Evolutionary conservation across 2,797 vertebrate species (phyloP).

Genomic region (Gephyroberyx darwinii): DNA sequence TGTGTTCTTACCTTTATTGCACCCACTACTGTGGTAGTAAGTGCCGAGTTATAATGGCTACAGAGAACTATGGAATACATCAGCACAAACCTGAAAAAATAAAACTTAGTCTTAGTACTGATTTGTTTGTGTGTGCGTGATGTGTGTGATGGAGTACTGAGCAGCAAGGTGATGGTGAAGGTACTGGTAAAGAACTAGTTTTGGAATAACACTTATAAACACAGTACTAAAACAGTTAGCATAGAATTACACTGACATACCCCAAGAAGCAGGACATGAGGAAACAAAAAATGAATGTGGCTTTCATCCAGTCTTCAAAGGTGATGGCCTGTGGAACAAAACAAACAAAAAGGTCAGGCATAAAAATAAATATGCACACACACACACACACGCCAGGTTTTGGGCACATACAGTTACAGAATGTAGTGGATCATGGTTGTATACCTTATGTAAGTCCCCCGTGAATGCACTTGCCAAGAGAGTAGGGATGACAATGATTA

Average conservation of each 20-base stretch:
- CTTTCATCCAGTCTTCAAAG: conserved; percentile 87
- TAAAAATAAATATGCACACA: neutral
- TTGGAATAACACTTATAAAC: no score
- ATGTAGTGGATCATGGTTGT: neutral
- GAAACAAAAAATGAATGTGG: conserved; percentile 87
- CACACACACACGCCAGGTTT: neutral
- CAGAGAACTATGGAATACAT: conserved; percentile 93
- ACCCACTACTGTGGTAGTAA: conserved; percentile 91
- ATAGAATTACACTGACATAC: conserved; percentile 75
- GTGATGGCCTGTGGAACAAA: conserved; percentile 79
- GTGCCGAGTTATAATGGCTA: conserved; percentile 92
- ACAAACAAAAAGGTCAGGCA: conserved; percentile 9
- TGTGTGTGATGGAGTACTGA: no score
- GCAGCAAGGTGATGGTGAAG: no score
- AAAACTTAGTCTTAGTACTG: neutral
- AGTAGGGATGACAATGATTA: conserved; percentile 89
- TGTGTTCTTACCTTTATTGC: conserved; percentile 87
- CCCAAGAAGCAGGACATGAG: conserved; percentile 92
- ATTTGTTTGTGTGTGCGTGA: neutral
- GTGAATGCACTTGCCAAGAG: conserved; percentile 83
- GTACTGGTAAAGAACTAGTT: no score
- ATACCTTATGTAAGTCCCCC: conserved; percentile 89
- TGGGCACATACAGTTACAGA: neutral
- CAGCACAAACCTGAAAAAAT: conserved; percentile 86
- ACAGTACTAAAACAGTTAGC: neutral